Evolutionary conservation across 2,113 vertebrate species (phyloP).

Genomic region (Calidris pygmaea): DNA sequence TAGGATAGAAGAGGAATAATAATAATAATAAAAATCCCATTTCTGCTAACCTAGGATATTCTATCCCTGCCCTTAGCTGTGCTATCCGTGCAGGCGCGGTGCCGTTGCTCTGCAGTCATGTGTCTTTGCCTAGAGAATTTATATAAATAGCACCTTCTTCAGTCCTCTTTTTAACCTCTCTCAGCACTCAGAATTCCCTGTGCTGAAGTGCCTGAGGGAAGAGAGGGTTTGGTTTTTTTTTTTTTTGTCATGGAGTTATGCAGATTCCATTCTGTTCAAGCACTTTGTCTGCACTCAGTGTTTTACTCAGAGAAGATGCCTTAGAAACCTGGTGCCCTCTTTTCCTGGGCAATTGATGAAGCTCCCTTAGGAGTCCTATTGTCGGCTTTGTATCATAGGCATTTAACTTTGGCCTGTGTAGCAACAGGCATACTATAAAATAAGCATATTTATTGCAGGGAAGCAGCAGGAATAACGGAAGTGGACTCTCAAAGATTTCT

Average conservation of each 20-base stretch:
- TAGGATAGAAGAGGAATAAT: background rate
- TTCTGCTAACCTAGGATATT: background rate
- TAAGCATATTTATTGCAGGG: background rate
- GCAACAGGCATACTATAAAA: background rate
- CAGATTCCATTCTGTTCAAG: background rate
- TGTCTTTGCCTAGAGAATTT: background rate
- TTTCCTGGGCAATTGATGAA: background rate
- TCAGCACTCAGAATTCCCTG: background rate
- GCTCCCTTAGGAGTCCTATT: background rate
- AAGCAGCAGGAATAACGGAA: background rate
- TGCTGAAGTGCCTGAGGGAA: background rate
- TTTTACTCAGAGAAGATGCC: background rate
- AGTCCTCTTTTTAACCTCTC: background rate
- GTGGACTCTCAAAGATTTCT: background rate
- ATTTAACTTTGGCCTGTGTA: background rate
- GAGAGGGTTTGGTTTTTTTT: background rate
- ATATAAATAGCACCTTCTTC: background rate
- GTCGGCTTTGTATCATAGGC: background rate
- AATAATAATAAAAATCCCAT: background rate
- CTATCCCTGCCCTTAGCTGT: background rate
- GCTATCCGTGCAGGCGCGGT: accelerated
- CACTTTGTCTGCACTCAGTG: background rate
- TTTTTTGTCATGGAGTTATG: background rate
- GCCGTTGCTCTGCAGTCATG: background rate
- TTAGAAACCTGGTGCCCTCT: background rate